Evolutionary conservation across 2,888 invertebrate species (phyloP).

Genomic region (Sussaba pulchella): DNA sequence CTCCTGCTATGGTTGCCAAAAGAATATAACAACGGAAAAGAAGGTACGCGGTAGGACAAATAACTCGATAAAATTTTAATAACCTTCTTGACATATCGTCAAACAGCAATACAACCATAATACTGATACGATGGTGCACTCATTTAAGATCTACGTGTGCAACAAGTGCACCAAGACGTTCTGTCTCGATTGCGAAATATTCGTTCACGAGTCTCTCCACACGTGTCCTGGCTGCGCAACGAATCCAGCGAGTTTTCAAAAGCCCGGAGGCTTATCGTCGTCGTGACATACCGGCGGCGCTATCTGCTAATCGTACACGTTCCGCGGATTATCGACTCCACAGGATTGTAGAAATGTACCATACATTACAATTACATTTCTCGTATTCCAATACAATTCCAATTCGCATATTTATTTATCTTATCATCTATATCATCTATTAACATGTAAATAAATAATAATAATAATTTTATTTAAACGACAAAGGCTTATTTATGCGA

Average conservation of each 20-base stretch:
- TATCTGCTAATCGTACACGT: background rate
- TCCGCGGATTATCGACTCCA: background rate
- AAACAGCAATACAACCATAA: background rate
- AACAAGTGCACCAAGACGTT: constrained; percentile 91
- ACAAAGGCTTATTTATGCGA: no score
- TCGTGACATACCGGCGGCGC: constrained; percentile 26
- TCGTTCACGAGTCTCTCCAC: constrained; percentile 96
- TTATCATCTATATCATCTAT: no score
- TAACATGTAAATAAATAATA: no score
- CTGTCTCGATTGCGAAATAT: constrained; percentile 98
- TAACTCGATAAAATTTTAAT: background rate
- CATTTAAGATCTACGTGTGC: constrained; percentile 91
- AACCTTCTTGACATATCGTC: background rate
- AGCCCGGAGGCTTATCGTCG: constrained; percentile 45
- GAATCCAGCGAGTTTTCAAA: constrained; percentile 85
- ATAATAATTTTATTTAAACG: no score
- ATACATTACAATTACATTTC: no score
- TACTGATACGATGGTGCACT: background rate
- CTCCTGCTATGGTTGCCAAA: constrained; percentile 91
- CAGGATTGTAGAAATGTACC: no score
- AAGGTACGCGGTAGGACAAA: constrained; percentile 84
- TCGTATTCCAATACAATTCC: no score
- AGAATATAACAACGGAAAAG: constrained; percentile 90
- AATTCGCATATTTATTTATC: no score
- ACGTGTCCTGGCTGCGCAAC: constrained; percentile 98